A percentile compares a stretch with the other conserved stretches of the same genome.
Conservation (phyloP, 2,113 vertebrate species). For the Cairina moschata region DNA sequence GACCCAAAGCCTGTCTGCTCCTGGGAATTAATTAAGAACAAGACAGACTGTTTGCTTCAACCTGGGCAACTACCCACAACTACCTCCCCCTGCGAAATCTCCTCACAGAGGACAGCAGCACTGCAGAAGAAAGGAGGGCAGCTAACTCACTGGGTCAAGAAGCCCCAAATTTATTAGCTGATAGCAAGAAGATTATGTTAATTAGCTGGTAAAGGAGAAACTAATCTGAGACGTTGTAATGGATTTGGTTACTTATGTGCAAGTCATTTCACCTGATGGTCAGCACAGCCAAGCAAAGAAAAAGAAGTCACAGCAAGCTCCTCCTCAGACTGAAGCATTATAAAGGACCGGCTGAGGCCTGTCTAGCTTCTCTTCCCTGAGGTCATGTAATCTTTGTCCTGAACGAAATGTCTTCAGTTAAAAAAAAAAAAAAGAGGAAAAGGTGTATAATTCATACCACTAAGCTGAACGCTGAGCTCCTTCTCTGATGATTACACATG, state of each 20-base stretch:
- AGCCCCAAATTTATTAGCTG: not conserved
- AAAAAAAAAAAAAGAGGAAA: not conserved
- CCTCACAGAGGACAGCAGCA: not conserved
- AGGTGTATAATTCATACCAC: not conserved
- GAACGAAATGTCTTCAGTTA: not conserved
- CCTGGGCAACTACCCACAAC: not conserved
- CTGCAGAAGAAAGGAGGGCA: not conserved
- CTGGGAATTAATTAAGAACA: constrained; percentile 26
- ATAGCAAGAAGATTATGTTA: constrained; percentile 3
- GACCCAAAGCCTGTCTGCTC: not conserved
- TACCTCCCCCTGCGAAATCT: not conserved
- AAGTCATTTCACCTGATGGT: constrained; percentile 22
- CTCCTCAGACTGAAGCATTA: not conserved
- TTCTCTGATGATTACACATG: not conserved
- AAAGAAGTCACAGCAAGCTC: not conserved
- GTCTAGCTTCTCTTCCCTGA: not conserved
- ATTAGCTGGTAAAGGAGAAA: not conserved
- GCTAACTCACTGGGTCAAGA: not conserved
- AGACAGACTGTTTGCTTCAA: constrained; percentile 2
- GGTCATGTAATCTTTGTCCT: not conserved
- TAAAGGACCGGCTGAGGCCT: not conserved
- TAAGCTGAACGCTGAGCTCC: not conserved
- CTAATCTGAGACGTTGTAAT: not conserved
- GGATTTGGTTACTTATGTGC: not conserved
- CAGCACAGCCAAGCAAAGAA: not conserved